phyloP scores from a whole-genome alignment of 2,888 invertebrate species.

The Laothoe populi region DNA sequence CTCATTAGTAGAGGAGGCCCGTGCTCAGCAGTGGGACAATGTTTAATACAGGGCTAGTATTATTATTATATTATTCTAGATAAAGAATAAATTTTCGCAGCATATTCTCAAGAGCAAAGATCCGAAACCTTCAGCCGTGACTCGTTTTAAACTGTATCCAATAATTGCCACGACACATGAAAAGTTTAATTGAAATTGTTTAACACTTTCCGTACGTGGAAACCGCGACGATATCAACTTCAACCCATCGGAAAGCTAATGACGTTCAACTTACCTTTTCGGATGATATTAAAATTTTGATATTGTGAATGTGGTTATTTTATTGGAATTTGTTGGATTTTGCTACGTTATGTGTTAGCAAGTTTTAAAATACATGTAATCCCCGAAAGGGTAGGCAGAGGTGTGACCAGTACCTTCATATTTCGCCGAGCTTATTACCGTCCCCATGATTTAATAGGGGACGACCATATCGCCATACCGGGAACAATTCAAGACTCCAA shows the following conservation, averaged over 20 bases:
- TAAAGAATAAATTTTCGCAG: background rate
- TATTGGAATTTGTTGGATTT: background rate
- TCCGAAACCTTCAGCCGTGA: background rate
- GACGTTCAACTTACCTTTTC: background rate
- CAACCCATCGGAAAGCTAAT: background rate
- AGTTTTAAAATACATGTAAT: background rate
- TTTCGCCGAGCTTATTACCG: no score
- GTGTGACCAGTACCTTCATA: no score
- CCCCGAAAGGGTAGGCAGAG: no score
- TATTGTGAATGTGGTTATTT: background rate
- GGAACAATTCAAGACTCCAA: no score
- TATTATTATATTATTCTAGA: no score
- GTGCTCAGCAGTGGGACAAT: no score
- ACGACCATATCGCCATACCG: no score
- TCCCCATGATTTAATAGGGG: no score
- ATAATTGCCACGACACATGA: background rate
- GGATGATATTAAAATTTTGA: slow-evolving; percentile 13
- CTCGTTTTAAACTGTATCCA: slow-evolving; percentile 3
- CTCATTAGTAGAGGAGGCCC: no score
- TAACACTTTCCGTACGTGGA: slow-evolving; percentile 11
- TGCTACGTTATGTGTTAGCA: background rate
- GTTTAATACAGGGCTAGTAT: no score
- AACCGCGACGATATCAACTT: slow-evolving; percentile 9
- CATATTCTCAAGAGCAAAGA: background rate
- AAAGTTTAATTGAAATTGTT: slow-evolving; percentile 20